These are phyloP conservation scores for Rhodinocichla rosea DNA, from an alignment of 2,113 vertebrate species.

Conservation along the genomic window DNA sequence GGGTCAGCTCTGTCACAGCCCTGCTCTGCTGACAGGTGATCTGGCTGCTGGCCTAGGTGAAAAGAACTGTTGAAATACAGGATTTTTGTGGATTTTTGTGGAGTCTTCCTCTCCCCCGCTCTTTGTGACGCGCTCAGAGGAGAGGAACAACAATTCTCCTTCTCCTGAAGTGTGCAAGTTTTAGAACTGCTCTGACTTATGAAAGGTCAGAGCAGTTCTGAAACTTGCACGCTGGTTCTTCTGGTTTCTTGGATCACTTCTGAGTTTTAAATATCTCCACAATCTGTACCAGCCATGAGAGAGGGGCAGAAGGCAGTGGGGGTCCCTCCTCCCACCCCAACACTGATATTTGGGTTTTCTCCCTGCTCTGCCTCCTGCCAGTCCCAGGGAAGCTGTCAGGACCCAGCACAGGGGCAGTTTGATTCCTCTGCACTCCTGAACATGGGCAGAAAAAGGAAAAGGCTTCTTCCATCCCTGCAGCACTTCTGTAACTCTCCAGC, in stretches of 20 bases:
- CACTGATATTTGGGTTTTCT: neutral
- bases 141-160: neutral
- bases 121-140: rapidly evolving
- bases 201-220: no score
- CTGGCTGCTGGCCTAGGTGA: neutral
- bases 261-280: neutral
- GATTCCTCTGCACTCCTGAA: neutral
- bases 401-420: neutral
- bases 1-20: neutral
- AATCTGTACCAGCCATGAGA: neutral
- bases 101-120: neutral
- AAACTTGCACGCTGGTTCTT: neutral
- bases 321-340: neutral
- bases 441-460: neutral
- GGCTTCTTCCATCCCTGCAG: neutral
- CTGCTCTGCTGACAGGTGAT: neutral
- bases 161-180: neutral
- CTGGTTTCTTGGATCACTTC: neutral
- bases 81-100: neutral
- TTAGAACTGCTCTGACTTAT: neutral
- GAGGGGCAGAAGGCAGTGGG: neutral
- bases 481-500: neutral
- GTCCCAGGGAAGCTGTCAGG: neutral
- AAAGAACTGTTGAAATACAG: neutral
- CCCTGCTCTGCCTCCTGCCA: neutral